phyloP scores from a whole-genome alignment of 2,888 invertebrate species.

The Chaitophorus viminalis region DNA sequence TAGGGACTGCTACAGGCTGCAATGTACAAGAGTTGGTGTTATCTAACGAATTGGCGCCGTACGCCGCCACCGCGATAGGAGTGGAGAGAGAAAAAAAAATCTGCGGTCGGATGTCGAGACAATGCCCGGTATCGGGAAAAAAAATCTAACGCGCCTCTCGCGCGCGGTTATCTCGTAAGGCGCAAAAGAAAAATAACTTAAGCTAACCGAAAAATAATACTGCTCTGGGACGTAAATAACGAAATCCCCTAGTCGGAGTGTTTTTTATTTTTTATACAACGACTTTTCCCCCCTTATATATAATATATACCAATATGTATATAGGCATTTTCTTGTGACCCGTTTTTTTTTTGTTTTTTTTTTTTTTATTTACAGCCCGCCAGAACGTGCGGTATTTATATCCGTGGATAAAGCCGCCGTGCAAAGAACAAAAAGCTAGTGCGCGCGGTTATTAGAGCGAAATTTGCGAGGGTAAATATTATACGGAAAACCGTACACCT shows the following conservation, averaged over 20 bases:
- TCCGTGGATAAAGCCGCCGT: constrained; percentile 7
- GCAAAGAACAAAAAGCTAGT: constrained; percentile 45
- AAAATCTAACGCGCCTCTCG: constrained; percentile 45
- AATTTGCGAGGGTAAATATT: constrained; percentile 43
- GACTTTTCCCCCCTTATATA: not conserved
- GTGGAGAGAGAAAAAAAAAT: not conserved
- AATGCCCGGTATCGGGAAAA: constrained; percentile 29
- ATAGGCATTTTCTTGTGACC: not conserved
- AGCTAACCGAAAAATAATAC: constrained; percentile 60
- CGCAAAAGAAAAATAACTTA: constrained; percentile 53
- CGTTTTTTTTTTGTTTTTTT: too few relatives aligned
- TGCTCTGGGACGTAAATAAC: constrained; percentile 47
- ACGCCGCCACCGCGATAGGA: not conserved
- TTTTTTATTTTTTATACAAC: constrained; percentile 22
- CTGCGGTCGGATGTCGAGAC: constrained; percentile 14
- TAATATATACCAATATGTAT: not conserved
- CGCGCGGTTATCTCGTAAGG: constrained; percentile 41
- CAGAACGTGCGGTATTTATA: not conserved
- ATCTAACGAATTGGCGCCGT: constrained; percentile 28
- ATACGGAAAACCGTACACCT: constrained; percentile 25
- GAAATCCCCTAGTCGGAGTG: constrained; percentile 34
- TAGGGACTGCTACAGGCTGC: not conserved
- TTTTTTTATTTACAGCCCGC: constrained; percentile 38
- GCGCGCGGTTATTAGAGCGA: constrained; percentile 45
- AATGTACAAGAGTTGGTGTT: not conserved